phyloP scores from a whole-genome alignment of 2,888 invertebrate genomes.

The Aphrophora alni region DNA sequence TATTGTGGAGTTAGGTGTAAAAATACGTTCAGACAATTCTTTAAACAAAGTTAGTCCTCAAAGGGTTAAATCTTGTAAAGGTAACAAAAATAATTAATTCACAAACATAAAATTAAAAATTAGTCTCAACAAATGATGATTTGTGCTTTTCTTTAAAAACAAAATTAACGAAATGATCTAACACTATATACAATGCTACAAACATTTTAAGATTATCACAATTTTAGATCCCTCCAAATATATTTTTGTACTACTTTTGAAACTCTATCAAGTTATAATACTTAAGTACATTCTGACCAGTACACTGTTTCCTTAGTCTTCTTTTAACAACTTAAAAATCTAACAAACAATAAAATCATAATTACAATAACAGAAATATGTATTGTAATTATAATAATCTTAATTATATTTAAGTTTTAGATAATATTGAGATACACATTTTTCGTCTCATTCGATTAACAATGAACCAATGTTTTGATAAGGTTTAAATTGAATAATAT shows the following conservation, averaged over 20 bases:
- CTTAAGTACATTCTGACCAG: neutral
- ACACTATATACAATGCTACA: slow-evolving; percentile 4
- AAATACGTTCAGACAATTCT: no score
- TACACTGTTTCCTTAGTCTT: neutral
- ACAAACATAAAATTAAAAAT: neutral
- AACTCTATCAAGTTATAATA: neutral
- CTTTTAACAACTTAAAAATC: neutral
- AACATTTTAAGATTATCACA: neutral
- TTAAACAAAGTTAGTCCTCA: no score
- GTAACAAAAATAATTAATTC: neutral
- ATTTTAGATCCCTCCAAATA: slow-evolving; percentile 1
- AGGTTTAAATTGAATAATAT: no score
- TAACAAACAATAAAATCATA: neutral
- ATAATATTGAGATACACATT: no score
- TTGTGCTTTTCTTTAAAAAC: neutral
- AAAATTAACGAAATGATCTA: neutral
- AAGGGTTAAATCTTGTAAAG: neutral
- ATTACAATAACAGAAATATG: neutral
- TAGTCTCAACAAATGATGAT: neutral
- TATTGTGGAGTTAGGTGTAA: no score
- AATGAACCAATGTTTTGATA: no score
- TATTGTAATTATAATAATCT: neutral
- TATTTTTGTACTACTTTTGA: neutral
- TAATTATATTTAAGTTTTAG: no score
- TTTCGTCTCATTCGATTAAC: no score